Conservation (phyloP, 2,113 vertebrate genomes). For the Mesembrinibis cayennensis region DNA sequence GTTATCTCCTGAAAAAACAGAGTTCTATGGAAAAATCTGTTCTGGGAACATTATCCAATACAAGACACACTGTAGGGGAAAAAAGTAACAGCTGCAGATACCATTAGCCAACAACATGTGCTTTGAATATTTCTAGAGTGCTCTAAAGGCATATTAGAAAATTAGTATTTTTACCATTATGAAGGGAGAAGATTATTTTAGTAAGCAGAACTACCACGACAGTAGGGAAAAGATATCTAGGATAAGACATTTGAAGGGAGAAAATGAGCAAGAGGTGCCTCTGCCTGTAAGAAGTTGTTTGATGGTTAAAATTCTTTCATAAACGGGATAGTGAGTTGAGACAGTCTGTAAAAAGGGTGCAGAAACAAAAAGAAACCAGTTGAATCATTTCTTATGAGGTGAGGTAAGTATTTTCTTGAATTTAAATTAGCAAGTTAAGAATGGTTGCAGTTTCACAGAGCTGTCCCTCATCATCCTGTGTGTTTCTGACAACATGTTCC, state of each 20-base stretch:
- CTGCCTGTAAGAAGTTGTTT: not conserved
- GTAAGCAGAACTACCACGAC: not conserved
- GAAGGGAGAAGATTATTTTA: not conserved
- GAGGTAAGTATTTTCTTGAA: not conserved
- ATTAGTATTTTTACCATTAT: not conserved
- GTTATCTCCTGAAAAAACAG: not conserved
- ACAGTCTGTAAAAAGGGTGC: not conserved
- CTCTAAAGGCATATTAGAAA: constrained; percentile 12
- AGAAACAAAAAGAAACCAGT: not conserved
- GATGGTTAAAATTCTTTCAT: not conserved
- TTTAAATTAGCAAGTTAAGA: not conserved
- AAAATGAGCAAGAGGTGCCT: not conserved
- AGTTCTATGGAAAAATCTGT: constrained; percentile 15
- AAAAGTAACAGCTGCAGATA: not conserved
- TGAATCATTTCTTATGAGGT: not conserved
- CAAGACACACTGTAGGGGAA: not conserved
- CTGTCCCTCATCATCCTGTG: not conserved
- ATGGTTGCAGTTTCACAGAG: not conserved
- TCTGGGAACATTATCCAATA: not conserved
- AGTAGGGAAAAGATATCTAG: not conserved
- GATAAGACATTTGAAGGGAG: not conserved
- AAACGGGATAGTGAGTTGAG: not conserved
- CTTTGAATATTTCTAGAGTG: not conserved
- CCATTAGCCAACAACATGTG: not conserved
- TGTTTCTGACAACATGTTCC: not conserved